Percentiles rank a stretch among this genome's conserved stretches.
phyloP scores from a whole-genome alignment of 2,888 invertebrate genomes.

The Xiphydria camelus region DNA sequence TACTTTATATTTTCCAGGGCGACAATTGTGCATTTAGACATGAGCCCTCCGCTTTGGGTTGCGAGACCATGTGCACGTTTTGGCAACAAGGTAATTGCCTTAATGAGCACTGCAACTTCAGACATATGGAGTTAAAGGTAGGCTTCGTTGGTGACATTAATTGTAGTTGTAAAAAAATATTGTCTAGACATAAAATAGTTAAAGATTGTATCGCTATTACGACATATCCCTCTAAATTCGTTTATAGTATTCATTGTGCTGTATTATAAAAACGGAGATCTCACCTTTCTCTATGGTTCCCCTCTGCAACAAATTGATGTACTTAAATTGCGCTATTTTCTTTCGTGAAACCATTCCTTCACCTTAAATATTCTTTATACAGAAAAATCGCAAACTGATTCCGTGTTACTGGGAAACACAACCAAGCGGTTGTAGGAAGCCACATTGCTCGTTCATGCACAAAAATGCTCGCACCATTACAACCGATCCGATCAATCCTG shows the following conservation, averaged over 20 bases:
- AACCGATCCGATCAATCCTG: constrained; percentile 41
- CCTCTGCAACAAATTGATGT: too few relatives aligned
- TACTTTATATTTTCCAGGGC: constrained; percentile 64
- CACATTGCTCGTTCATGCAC: constrained; percentile 83
- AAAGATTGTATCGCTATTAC: too few relatives aligned
- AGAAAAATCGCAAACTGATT: constrained; percentile 82
- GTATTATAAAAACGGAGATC: too few relatives aligned
- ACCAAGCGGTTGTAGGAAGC: constrained; percentile 82
- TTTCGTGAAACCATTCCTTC: too few relatives aligned
- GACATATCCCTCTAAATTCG: too few relatives aligned
- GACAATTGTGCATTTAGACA: constrained; percentile 81
- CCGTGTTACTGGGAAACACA: constrained; percentile 89
- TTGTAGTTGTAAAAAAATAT: too few relatives aligned
- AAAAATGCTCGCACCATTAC: constrained; percentile 45
- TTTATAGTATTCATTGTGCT: too few relatives aligned
- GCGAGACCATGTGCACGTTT: constrained; percentile 77
- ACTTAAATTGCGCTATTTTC: too few relatives aligned
- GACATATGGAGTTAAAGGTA: constrained; percentile 85
- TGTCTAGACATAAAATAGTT: too few relatives aligned
- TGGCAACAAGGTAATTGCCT: constrained; percentile 84
- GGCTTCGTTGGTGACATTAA: too few relatives aligned
- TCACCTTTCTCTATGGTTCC: too few relatives aligned
- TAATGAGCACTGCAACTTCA: constrained; percentile 76
- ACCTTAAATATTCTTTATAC: constrained; percentile 46
- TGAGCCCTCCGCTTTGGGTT: constrained; percentile 80